Conservation (phyloP, 2,888 invertebrate genomes). For the Caradrina clavipalpis region DNA sequence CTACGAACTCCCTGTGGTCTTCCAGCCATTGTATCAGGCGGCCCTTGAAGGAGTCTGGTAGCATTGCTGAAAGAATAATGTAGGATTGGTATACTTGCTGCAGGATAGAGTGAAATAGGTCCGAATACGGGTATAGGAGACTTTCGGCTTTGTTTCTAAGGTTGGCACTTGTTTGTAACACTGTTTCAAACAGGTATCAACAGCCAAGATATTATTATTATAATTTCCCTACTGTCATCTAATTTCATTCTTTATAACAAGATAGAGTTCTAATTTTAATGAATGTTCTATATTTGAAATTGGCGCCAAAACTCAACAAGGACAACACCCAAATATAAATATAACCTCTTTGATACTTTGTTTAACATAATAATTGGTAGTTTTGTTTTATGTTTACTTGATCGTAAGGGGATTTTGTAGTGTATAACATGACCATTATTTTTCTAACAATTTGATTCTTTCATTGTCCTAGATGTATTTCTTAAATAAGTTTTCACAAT, state of each 20-base stretch:
- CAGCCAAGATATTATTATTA: too few relatives aligned
- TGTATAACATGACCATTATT: not conserved
- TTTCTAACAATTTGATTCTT: not conserved
- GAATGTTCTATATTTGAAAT: conserved; percentile 20
- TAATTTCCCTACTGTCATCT: too few relatives aligned
- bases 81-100: not conserved
- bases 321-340: conserved; percentile 31
- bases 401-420: not conserved
- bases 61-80: conserved; percentile 67
- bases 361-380: not conserved
- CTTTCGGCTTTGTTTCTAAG: too few relatives aligned
- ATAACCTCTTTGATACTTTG: conserved; percentile 40
- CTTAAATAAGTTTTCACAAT: not conserved
- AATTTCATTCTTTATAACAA: not conserved
- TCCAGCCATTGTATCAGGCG: conserved; percentile 89
- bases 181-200: too few relatives aligned
- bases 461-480: not conserved
- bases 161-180: too few relatives aligned
- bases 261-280: not conserved
- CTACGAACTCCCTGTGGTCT: conserved; percentile 92
- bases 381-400: not conserved
- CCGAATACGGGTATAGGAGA: too few relatives aligned
- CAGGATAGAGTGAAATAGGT: too few relatives aligned
- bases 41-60: conserved; percentile 72
- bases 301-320: conserved; percentile 30